Percentiles rank a stretch among this genome's conserved stretches.
phyloP scores from a whole-genome alignment of 35 echinoderm and acorn worm species.

The Holothuria glaberrima region DNA sequence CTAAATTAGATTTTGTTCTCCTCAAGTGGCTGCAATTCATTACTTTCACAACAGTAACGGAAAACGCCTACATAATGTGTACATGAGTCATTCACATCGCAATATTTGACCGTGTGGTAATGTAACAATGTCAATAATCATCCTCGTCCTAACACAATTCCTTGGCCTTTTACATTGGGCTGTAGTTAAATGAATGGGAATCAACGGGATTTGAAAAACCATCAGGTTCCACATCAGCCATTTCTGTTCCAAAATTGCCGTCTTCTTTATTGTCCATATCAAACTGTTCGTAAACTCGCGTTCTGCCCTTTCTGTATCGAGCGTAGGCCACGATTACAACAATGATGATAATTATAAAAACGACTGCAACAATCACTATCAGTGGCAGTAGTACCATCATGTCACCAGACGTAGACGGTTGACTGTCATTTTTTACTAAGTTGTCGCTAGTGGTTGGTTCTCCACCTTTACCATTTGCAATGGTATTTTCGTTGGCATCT shows the following conservation, averaged over 20 bases:
- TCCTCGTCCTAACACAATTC: not conserved
- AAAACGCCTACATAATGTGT: too few species aligned
- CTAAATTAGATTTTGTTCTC: too few species aligned
- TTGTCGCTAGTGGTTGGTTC: not conserved
- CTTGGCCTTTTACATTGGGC: slow-evolving; percentile 22
- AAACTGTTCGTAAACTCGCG: slow-evolving; percentile 54
- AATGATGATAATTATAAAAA: slow-evolving; percentile 20
- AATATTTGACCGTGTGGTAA: too few species aligned
- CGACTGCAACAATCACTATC: not conserved
- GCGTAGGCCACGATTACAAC: not conserved
- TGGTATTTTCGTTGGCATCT: not conserved
- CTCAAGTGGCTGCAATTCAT: too few species aligned
- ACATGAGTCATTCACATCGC: too few species aligned
- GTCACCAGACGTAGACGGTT: not conserved
- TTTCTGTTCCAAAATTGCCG: not conserved
- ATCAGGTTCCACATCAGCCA: not conserved
- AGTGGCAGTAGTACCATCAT: not conserved
- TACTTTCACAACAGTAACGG: too few species aligned
- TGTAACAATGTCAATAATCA: not conserved
- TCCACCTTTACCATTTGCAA: not conserved
- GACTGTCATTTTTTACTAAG: not conserved
- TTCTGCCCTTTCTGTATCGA: not conserved
- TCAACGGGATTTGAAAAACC: not conserved
- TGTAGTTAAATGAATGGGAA: slow-evolving; percentile 46
- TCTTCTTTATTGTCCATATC: slow-evolving; percentile 55